These are phyloP conservation scores for Lepus timidus DNA, from an alignment of 2,113 vertebrate species.

Conservation along the genomic window DNA sequence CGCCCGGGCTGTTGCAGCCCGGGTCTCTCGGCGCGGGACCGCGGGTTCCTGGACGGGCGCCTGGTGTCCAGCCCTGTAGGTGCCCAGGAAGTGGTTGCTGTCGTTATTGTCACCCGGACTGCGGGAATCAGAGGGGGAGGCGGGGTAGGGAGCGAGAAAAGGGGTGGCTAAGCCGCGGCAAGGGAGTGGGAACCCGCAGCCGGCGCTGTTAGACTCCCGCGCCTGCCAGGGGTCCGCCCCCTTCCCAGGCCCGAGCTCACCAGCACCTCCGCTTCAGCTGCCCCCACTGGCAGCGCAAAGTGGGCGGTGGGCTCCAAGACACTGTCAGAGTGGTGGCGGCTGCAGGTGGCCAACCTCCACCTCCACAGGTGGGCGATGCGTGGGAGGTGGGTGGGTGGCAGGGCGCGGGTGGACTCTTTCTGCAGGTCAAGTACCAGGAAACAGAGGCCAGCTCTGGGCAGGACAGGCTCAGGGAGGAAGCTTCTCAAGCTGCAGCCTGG, in stretches of 20 bases:
- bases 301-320: background rate
- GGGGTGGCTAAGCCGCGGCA: background rate
- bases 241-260: background rate
- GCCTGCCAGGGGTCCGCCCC: too few species aligned
- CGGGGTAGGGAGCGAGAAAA: background rate
- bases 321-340: background rate
- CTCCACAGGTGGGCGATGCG: background rate
- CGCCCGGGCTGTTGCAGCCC: background rate
- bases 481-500: background rate
- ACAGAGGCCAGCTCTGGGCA: background rate
- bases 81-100: background rate
- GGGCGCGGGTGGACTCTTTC: background rate
- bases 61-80: background rate
- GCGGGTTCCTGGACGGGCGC: background rate
- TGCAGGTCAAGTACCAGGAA: background rate
- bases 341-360: background rate
- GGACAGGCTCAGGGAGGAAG: background rate
- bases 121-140: background rate
- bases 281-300: fast-evolving
- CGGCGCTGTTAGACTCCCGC: background rate
- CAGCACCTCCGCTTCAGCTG: background rate
- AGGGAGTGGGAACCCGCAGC: background rate
- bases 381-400: background rate
- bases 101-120: background rate
- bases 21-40: background rate